Conservation (phyloP, 2,113 vertebrate species). For the Rhodinocichla rosea region DNA sequence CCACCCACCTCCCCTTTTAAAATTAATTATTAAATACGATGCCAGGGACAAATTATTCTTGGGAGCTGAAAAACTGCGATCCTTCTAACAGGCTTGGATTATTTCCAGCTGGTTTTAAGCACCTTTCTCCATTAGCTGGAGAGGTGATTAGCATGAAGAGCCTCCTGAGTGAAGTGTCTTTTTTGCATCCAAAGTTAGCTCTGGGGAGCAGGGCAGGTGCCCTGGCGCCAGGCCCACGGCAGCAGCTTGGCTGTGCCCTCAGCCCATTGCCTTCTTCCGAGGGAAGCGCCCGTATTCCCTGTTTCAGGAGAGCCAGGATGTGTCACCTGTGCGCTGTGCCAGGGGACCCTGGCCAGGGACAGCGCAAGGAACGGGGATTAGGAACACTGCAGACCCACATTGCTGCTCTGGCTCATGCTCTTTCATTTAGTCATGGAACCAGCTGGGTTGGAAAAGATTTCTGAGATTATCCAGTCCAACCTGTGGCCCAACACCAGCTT, state of each 20-base stretch:
- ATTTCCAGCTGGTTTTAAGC: conserved; percentile 17
- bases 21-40: neutral
- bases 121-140: conserved; percentile 22
- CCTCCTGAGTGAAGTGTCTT: neutral
- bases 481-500: neutral
- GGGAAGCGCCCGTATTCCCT: accelerated
- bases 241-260: neutral
- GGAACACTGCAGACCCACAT: accelerated
- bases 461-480: neutral
- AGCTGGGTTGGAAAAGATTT: neutral
- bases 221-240: accelerated
- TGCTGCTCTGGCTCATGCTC: accelerated
- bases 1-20: neutral
- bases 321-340: neutral
- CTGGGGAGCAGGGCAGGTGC: neutral
- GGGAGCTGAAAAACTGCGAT: neutral
- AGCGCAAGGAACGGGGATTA: accelerated
- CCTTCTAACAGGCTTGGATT: neutral
- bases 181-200: neutral
- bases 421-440: neutral
- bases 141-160: neutral
- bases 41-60: conserved; percentile 13
- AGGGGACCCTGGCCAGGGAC: neutral
- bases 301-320: accelerated
- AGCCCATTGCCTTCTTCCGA: accelerated